Evolutionary conservation across 2,113 vertebrate species (phyloP), one percentile per base, ranked within the genome.

Genomic region (Pholis gunnellus): DNA sequence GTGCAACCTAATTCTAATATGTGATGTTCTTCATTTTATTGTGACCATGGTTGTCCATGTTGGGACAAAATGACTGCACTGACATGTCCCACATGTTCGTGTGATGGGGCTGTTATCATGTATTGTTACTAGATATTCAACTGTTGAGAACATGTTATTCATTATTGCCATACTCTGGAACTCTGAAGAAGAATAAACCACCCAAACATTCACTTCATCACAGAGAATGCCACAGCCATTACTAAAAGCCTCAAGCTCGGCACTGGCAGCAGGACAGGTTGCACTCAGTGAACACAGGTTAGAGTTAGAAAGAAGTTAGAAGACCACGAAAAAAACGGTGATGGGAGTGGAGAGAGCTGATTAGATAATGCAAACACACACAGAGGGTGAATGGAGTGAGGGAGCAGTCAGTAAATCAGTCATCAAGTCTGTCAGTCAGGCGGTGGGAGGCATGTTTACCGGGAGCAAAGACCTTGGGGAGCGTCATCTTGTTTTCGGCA

Each of bases 401-500:
- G 42, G 59, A 44, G 27, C 14, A 54, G 68, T 84, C 77, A 75
- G 76, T 64, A 54, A 44, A 2, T 6, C 29, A 34, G 72, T 79
- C 50, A 76, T 20, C 25, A 18, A 40, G 65, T 52, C 6, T 11
- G 29, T 63, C 52, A 40, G 68, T 72, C n/a, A 72, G 61, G 74
- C 40, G 75, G 17, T 57, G 88, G 61, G 59, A n/a, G 77, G 79
- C 66, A 42, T 81, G 72, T 91, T 95, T 96, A 96, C 94, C 94
- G 78, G 95, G 92, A 93, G 86, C 86, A 94, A 95, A 95, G 80
- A 92, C 89, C 84, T 96, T 96, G 88, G 92, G 86, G 17, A 91
- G 87, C 60, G 75, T 80, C 94, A 93, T 94, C 94, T 95, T 94
- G 94, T 95, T 96, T 86, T 95, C 95, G 69, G 88, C 92, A 40